Conservation (phyloP, 1,140 invertebrate genomes). For the Marisa cornuarietis region DNA sequence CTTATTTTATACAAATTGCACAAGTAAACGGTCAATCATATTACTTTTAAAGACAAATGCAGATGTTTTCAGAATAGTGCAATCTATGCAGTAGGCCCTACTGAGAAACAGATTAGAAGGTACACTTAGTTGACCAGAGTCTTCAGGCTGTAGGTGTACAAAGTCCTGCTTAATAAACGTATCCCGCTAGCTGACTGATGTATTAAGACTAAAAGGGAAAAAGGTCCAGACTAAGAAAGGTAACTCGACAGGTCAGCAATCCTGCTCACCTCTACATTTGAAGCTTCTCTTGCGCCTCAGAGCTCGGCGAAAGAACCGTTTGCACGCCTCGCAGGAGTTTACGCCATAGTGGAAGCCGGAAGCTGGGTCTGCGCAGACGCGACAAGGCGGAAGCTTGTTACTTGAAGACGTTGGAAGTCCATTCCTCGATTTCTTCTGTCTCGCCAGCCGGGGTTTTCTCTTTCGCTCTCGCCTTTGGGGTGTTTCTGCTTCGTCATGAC, state of each 20-base stretch:
- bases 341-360: slow-evolving; percentile 69
- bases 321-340: slow-evolving; percentile 68
- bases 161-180: not conserved
- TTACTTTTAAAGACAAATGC: too few relatives aligned
- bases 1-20: too few relatives aligned
- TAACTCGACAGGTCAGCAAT: not conserved
- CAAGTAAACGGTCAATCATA: too few relatives aligned
- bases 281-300: slow-evolving; percentile 34
- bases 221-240: not conserved
- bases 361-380: slow-evolving; percentile 67
- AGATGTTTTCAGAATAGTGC: too few relatives aligned
- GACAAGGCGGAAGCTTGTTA: slow-evolving; percentile 59
- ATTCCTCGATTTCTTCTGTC: not conserved
- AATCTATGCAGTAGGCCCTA: not conserved
- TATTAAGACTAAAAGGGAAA: not conserved
- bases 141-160: not conserved
- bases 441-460: not conserved
- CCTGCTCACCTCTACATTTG: slow-evolving; percentile 13
- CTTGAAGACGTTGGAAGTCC: slow-evolving; percentile 17
- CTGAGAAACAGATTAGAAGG: not conserved
- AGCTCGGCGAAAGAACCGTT: slow-evolving; percentile 58
- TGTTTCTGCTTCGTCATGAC: too few relatives aligned
- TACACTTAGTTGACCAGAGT: not conserved
- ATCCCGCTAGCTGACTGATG: not conserved
- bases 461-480: not conserved